phyloP scores from a whole-genome alignment of 1,140 invertebrate species.

The Notospermus geniculatus region DNA sequence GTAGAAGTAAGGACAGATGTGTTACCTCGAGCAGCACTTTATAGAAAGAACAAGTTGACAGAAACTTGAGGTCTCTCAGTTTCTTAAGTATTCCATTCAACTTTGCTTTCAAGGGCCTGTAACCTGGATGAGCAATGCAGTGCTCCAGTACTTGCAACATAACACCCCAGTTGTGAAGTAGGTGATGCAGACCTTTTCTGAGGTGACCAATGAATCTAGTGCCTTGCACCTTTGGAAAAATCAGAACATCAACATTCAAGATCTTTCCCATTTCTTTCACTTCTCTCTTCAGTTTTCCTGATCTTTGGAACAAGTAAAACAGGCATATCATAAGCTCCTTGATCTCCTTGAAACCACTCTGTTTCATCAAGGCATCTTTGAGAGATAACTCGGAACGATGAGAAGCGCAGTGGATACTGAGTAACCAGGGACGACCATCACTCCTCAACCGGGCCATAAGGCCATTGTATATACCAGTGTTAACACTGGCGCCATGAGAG shows the following conservation, averaged over 20 bases:
- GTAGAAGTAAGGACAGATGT: background rate
- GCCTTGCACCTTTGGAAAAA: background rate
- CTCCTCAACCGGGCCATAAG: background rate
- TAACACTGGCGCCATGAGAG: background rate
- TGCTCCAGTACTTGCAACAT: background rate
- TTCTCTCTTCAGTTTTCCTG: conserved; percentile 4
- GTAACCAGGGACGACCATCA: conserved; percentile 2
- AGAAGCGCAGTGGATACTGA: conserved; percentile 1
- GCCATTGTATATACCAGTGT: background rate
- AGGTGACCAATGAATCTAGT: background rate
- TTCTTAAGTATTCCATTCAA: background rate
- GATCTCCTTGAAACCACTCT: background rate
- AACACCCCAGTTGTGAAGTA: background rate
- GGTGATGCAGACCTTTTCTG: background rate
- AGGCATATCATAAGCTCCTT: background rate
- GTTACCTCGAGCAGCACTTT: background rate
- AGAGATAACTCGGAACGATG: conserved; percentile 2
- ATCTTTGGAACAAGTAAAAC: conserved; percentile 1
- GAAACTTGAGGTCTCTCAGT: conserved; percentile 4
- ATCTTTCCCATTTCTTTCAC: background rate
- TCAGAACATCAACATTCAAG: background rate
- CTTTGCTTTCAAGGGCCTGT: background rate
- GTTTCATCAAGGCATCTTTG: conserved; percentile 3
- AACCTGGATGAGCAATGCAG: background rate
- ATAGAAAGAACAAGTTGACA: background rate